Evolutionary conservation across 2,888 invertebrate genomes (phyloP).

Genomic region (Argyresthia goedartella): DNA sequence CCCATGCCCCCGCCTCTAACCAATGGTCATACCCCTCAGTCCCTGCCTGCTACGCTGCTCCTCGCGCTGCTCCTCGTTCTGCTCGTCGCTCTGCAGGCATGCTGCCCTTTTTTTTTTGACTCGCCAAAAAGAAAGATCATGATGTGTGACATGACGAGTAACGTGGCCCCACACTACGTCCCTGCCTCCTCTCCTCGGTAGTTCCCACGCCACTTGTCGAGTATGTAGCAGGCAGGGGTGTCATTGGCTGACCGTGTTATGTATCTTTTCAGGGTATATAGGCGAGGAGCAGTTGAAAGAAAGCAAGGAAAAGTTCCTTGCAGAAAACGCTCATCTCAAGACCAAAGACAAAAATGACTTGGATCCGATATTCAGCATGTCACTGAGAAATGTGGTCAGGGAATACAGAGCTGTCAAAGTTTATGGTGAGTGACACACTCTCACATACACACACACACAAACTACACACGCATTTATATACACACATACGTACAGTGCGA

Average conservation of each 20-base stretch:
- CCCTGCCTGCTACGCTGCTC: not conserved
- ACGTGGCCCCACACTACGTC: not conserved
- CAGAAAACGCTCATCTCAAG: not conserved
- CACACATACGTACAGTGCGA: too few relatives aligned
- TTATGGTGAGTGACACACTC: not conserved
- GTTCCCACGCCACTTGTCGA: too few relatives aligned
- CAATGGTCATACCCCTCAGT: not conserved
- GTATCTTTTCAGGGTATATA: not conserved
- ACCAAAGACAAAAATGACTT: not conserved
- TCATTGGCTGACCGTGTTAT: too few relatives aligned
- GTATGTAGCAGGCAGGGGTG: too few relatives aligned
- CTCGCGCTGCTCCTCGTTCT: too few relatives aligned
- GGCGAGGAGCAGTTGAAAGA: not conserved
- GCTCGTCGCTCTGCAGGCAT: not conserved
- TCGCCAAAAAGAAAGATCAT: not conserved
- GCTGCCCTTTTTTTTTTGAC: not conserved
- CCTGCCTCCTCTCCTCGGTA: too few relatives aligned
- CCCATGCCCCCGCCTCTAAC: not conserved
- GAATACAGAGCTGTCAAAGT: not conserved
- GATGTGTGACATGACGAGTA: too few relatives aligned
- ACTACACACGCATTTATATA: too few relatives aligned
- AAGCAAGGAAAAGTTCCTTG: not conserved
- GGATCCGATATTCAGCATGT: not conserved
- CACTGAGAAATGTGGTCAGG: not conserved
- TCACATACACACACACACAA: not conserved